These are phyloP conservation scores for Callipepla californica DNA, from an alignment of 2,113 vertebrate genomes.

Conservation along the genomic window DNA sequence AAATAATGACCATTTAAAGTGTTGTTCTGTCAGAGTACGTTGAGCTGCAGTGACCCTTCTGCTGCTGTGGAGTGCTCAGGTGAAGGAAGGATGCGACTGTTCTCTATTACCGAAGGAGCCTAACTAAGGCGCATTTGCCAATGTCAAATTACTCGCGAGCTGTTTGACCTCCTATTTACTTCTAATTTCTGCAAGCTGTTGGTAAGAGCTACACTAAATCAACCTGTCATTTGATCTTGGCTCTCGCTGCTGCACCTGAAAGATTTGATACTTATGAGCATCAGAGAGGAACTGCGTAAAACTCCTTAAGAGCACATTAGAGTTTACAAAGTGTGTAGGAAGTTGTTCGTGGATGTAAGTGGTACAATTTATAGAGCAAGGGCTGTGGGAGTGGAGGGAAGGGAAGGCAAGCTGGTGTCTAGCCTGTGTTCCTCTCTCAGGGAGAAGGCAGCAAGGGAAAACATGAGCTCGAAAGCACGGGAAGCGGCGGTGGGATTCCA, in stretches of 20 bases:
- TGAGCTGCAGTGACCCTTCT: constrained; percentile 53
- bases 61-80: not conserved
- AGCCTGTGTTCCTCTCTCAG: not conserved
- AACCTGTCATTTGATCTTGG: constrained; percentile 68
- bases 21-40: not conserved
- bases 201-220: constrained; percentile 72
- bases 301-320: not conserved
- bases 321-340: constrained; percentile 5
- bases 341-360: not conserved
- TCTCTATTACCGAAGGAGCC: constrained; percentile 66
- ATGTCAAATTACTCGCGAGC: constrained; percentile 70
- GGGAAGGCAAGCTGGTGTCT: not conserved
- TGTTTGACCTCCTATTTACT: constrained; percentile 76
- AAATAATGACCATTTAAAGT: constrained; percentile 40
- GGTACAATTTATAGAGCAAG: not conserved
- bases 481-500: not conserved
- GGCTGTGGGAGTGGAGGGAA: not conserved
- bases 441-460: not conserved
- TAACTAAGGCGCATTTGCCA: constrained; percentile 71
- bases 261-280: constrained; percentile 61
- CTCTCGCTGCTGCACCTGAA: constrained; percentile 15
- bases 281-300: constrained; percentile 30
- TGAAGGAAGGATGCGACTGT: constrained; percentile 20
- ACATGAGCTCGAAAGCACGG: not conserved
- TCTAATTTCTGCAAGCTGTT: constrained; percentile 76